Conservation (phyloP, 2,797 vertebrate species). For the Mormyrus proboscirostris region DNA sequence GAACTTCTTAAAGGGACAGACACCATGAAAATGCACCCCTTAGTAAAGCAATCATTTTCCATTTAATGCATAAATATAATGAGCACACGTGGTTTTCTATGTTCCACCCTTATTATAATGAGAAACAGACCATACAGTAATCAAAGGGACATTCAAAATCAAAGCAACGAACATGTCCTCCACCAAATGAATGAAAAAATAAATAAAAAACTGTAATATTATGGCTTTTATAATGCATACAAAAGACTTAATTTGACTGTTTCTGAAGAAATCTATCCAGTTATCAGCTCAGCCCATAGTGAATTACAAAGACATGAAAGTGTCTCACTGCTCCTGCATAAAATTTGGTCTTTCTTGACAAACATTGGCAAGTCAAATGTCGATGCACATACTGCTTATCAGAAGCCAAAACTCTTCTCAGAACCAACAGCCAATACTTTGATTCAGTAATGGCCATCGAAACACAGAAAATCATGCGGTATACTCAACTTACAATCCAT, state of each 20-base stretch:
- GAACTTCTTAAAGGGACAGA: neutral
- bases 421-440: neutral
- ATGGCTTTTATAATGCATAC: conserved; percentile 20
- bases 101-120: neutral
- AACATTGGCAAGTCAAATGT: neutral
- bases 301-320: neutral
- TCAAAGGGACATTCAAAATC: neutral
- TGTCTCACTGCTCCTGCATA: neutral
- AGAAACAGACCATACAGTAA: neutral
- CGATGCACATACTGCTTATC: neutral
- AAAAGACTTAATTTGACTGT: conserved; percentile 14
- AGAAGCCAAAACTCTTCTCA: neutral
- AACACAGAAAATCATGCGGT: neutral
- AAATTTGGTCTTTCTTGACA: neutral
- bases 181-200: neutral
- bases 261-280: conserved; percentile 4
- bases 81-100: neutral
- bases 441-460: neutral
- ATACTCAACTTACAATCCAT: neutral
- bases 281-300: neutral
- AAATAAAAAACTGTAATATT: conserved; percentile 15
- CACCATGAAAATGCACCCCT: neutral
- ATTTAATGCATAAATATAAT: neutral
- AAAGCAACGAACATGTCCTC: neutral
- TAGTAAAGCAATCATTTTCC: neutral